A percentile compares a stretch with the other conserved stretches of the same genome.
Evolutionary conservation across 2,113 vertebrate genomes (phyloP).

Genomic region (Trichomycterus rosablanca): DNA sequence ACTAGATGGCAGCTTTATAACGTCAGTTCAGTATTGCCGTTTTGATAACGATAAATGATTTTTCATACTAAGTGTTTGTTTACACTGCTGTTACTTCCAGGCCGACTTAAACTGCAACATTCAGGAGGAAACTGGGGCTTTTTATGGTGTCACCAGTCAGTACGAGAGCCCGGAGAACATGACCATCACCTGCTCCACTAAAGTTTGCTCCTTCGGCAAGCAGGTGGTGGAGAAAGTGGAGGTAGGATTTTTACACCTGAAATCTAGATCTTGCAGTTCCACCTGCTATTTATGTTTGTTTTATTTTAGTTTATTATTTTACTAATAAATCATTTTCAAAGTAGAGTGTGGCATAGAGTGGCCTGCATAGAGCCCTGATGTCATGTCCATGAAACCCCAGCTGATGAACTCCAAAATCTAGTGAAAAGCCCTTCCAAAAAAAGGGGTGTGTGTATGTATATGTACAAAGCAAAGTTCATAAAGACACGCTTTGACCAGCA

Average conservation of each 20-base stretch:
- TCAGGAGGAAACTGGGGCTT: constrained; percentile 89
- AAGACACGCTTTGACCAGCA: no score
- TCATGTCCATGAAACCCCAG: no score
- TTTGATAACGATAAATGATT: no score
- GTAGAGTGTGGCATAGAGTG: no score
- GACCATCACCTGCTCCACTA: constrained; percentile 98
- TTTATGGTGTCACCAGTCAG: constrained; percentile 95
- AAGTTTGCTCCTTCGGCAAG: constrained; percentile 98
- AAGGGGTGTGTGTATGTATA: no score
- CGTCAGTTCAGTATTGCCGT: neutral
- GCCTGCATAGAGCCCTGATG: no score
- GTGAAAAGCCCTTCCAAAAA: no score
- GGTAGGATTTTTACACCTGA: constrained; percentile 63
- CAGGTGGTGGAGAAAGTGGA: constrained; percentile 99
- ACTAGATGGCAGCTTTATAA: constrained; percentile 27
- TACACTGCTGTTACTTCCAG: constrained; percentile 57
- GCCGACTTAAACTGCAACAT: constrained; percentile 97
- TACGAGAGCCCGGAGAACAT: constrained; percentile 98
- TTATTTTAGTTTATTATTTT: neutral
- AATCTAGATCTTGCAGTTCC: no score
- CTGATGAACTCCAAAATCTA: no score
- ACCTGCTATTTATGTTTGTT: no score
- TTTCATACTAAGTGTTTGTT: neutral
- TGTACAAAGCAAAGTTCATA: no score
- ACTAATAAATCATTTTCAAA: no score